phyloP scores from a whole-genome alignment of 2,797 vertebrate species.

The Falco novaeseelandiae region DNA sequence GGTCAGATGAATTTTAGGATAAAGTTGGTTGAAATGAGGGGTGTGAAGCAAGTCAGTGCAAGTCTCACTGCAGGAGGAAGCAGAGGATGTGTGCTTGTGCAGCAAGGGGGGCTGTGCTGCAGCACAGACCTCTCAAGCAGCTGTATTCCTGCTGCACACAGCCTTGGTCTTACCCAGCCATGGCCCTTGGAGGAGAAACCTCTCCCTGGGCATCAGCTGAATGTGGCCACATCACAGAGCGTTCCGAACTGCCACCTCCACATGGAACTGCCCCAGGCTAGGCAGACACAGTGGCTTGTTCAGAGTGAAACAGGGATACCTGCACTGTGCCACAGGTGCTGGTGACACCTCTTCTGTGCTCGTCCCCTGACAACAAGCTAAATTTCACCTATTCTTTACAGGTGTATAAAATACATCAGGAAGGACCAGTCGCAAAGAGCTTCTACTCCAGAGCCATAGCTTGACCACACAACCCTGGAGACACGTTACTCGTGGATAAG shows the following conservation, averaged over 20 bases:
- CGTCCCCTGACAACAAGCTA: rapidly evolving
- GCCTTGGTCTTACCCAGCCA: neutral
- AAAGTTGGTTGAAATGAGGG: neutral
- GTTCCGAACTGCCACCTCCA: neutral
- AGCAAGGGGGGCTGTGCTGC: neutral
- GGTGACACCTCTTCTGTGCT: neutral
- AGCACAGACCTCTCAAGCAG: neutral
- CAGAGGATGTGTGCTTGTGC: no score
- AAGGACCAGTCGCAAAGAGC: neutral
- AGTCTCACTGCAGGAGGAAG: rapidly evolving
- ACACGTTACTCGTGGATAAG: rapidly evolving
- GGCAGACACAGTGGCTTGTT: neutral
- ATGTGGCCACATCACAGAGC: rapidly evolving
- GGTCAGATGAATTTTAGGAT: neutral
- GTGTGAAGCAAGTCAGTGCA: neutral
- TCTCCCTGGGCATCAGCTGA: neutral
- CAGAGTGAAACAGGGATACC: rapidly evolving
- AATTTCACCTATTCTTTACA: neutral
- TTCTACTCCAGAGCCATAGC: neutral
- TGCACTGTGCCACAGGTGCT: no score
- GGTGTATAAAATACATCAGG: rapidly evolving
- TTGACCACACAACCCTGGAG: neutral
- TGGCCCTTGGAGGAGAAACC: neutral
- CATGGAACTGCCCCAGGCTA: rapidly evolving
- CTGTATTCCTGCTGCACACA: neutral